Conservation (phyloP, 1,140 invertebrate genomes). For the Drosophila tropicalis region DNA sequence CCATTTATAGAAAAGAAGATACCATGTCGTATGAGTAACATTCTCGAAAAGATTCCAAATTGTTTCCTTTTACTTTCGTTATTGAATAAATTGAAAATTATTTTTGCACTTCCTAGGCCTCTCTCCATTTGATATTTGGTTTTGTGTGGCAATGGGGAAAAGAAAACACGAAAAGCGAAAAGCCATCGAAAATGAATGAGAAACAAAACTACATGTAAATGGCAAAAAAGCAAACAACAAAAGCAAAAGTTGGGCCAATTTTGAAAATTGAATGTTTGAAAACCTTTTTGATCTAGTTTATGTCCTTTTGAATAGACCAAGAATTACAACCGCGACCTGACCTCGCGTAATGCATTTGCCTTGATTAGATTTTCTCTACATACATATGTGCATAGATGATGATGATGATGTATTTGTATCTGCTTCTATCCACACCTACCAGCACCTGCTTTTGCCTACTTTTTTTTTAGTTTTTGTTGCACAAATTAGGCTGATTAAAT, state of each 20-base stretch:
- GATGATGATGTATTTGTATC: neutral
- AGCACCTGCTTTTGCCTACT: neutral
- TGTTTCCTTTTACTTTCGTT: no score
- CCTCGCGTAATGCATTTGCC: slow-evolving; percentile 62
- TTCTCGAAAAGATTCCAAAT: neutral
- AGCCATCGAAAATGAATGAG: neutral
- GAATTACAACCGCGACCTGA: slow-evolving; percentile 40
- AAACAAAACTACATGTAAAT: no score
- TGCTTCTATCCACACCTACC: neutral
- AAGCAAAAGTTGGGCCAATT: slow-evolving; percentile 3
- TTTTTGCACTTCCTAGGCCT: no score
- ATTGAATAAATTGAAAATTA: no score
- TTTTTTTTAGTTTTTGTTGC: slow-evolving; percentile 7
- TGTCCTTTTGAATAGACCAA: slow-evolving; percentile 17
- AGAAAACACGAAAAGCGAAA: neutral
- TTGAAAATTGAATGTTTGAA: slow-evolving; percentile 1
- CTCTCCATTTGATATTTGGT: neutral
- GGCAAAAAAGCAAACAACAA: neutral
- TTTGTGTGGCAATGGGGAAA: neutral
- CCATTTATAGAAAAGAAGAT: no score
- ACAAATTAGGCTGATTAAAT: slow-evolving; percentile 57
- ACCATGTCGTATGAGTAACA: neutral
- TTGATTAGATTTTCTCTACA: slow-evolving; percentile 65
- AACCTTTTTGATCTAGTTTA: slow-evolving; percentile 4
- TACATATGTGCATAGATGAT: neutral